Evolutionary conservation across 1,140 invertebrate genomes (phyloP), one percentile per base, ranked within the genome.

Genomic region (Sycobia sp.): DNA sequence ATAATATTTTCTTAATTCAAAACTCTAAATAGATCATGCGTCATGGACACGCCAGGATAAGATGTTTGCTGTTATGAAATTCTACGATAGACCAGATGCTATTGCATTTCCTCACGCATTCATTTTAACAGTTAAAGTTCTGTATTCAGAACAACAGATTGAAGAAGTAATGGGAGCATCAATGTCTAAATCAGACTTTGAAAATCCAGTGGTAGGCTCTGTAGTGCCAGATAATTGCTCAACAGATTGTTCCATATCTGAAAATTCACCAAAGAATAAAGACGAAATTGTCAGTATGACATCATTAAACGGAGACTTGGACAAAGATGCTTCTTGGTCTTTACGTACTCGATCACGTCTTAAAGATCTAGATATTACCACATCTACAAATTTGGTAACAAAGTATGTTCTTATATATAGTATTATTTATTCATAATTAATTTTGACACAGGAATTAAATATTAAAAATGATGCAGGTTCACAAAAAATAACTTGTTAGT

Each of bases 61-160:
- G 66, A 78, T 77, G 69, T 79, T 79, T 57, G 79, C 79, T 0
- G 69, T 76, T 56, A 38, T 77, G n/a, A 78, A 81, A 46, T 81
- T 81, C 50, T 65, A 65, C 2, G 72, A 78, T 38, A 68, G 69
- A 44, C 70, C 64, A 4, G 70, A 71, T 9, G 74, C 72, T 1
- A 62, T 62, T 5, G 67, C 74, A 46, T 78, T 72, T 65, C 73
- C 74, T 14, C 69, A 72, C 34, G 79, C 77, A 2, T 79, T 80
- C 54, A 65, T 78, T 8, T 59, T 81, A 3, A 81, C 77, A 5
- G 72, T 81, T 16, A 77, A 71, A 49, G 32, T 72, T 0, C 14
- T 65, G 4, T 44, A 54, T 41, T 36, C 65, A 38, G 58, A 39
- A 10, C 61, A 22, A n/a, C 25, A 50, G 16, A 41, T 8, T 10